Percentiles rank a stretch among this genome's conserved stretches.
Conservation (phyloP, 2,888 invertebrate genomes). For the Pyrocoelia pectoralis region DNA sequence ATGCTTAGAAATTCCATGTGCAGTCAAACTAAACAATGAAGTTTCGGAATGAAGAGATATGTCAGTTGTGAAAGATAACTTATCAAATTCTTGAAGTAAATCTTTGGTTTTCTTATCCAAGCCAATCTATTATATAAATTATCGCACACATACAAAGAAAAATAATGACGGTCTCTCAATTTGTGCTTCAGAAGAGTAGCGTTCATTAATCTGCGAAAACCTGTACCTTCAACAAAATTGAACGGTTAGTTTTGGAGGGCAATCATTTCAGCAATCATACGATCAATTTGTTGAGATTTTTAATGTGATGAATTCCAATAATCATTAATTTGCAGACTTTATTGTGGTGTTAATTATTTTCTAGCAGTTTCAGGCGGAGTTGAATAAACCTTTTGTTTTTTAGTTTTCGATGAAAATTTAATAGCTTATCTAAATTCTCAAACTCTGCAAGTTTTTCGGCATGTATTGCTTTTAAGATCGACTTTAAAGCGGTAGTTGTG, state of each 20-base stretch:
- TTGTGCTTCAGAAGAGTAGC: neutral
- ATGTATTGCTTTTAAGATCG: conserved; percentile 43
- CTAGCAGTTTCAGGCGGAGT: neutral
- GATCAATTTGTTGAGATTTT: too few species aligned
- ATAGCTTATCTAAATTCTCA: conserved; percentile 27
- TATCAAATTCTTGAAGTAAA: conserved; percentile 3
- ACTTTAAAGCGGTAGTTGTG: conserved; percentile 41
- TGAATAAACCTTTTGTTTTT: neutral
- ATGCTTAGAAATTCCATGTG: neutral
- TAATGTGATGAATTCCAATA: neutral
- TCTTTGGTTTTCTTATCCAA: neutral
- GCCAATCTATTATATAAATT: neutral
- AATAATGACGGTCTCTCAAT: neutral
- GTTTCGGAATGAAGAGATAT: neutral
- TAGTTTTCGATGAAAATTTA: neutral
- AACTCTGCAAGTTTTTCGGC: conserved; percentile 37
- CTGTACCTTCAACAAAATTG: neutral
- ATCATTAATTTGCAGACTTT: neutral
- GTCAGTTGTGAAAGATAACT: conserved; percentile 2
- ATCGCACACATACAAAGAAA: neutral
- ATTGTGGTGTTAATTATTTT: neutral
- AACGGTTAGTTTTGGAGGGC: neutral
- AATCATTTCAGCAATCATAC: too few species aligned
- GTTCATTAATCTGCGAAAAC: conserved; percentile 2
- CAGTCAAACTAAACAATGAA: conserved; percentile 6